These are phyloP conservation scores for Orthosia gothica DNA, from an alignment of 2,888 invertebrate species.

Conservation along the genomic window DNA sequence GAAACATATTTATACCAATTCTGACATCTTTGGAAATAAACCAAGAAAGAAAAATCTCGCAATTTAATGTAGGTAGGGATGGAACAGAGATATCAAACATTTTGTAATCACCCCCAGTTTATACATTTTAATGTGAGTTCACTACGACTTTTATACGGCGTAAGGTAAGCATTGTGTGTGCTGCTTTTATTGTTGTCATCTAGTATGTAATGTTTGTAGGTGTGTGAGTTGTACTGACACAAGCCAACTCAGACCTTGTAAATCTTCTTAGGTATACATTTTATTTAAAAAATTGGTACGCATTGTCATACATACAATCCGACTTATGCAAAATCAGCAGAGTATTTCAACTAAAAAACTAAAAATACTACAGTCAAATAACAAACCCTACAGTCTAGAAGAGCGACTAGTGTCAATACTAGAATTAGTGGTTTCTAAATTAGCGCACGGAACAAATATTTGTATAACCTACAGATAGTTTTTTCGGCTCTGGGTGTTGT, in stretches of 20 bases:
- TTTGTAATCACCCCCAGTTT: slow-evolving; percentile 27
- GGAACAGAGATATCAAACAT: slow-evolving; percentile 3
- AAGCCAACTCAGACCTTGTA: background rate
- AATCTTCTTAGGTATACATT: background rate
- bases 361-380: no score
- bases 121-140: slow-evolving; percentile 50
- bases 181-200: slow-evolving; percentile 14
- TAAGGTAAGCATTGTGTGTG: slow-evolving; percentile 29
- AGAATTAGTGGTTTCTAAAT: no score
- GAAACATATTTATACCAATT: background rate
- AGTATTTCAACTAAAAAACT: no score
- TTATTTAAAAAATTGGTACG: no score
- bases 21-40: slow-evolving; percentile 4
- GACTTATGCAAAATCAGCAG: no score
- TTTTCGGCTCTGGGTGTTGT: no score
- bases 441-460: no score
- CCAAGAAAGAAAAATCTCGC: background rate
- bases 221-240: background rate
- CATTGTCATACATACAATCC: no score
- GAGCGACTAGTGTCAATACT: no score
- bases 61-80: background rate
- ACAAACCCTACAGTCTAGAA: no score
- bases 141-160: slow-evolving; percentile 27
- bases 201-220: background rate
- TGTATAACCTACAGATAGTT: no score